Evolutionary conservation across 2,113 vertebrate species (phyloP).

Genomic region (Taxidea taxus): DNA sequence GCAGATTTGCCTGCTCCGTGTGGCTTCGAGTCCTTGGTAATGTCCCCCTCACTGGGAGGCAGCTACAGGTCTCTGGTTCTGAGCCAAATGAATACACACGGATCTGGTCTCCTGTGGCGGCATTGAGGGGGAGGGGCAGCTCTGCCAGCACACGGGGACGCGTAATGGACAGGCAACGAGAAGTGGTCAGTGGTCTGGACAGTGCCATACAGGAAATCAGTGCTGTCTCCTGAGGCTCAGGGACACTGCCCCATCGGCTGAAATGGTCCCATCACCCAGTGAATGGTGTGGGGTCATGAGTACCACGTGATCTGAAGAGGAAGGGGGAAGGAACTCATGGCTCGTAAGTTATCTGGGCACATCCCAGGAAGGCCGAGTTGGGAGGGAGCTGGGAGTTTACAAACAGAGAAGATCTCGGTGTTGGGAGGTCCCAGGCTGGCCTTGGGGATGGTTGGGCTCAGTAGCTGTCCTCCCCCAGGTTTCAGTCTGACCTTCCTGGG

Average conservation of each 20-base stretch:
- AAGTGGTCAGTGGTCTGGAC: neutral
- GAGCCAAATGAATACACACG: neutral
- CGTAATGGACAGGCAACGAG: neutral
- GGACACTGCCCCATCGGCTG: neutral
- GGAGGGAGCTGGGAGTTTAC: neutral
- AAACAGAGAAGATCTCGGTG: neutral
- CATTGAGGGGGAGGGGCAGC: neutral
- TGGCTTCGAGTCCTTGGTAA: neutral
- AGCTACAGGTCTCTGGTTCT: neutral
- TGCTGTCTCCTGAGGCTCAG: neutral
- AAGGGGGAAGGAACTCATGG: neutral
- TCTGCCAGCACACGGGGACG: neutral
- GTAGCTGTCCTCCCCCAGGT: neutral
- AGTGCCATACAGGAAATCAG: neutral
- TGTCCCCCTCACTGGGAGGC: neutral
- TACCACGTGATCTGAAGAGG: rapidly evolving
- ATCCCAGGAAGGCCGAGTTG: too few relatives aligned
- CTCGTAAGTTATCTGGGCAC: neutral
- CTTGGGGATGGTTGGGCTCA: neutral
- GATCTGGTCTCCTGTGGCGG: neutral
- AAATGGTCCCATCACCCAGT: neutral
- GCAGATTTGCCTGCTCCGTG: neutral
- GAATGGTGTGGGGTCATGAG: neutral
- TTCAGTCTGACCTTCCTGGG: neutral
- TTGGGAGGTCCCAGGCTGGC: too few relatives aligned